phyloP scores from a whole-genome alignment of 1,140 invertebrate species.

The Halotydeus destructor region DNA sequence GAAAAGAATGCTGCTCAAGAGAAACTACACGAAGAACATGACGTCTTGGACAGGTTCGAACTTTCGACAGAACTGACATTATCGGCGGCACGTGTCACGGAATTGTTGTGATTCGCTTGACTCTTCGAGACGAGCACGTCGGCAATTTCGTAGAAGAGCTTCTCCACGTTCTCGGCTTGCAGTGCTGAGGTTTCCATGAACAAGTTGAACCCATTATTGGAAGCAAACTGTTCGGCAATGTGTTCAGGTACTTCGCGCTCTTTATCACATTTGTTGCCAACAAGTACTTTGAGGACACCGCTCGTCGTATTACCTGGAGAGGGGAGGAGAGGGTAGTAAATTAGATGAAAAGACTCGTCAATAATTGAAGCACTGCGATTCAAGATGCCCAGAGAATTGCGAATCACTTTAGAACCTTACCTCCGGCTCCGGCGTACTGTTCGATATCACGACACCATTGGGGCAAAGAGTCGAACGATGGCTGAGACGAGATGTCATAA shows the following conservation, averaged over 20 bases:
- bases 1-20: no score
- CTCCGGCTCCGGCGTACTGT: conserved; percentile 46
- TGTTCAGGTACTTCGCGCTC: conserved; percentile 79
- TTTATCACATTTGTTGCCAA: conserved; percentile 80
- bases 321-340: not conserved
- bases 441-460: conserved; percentile 91
- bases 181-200: conserved; percentile 96
- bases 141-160: conserved; percentile 85
- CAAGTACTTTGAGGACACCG: conserved; percentile 10
- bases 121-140: conserved; percentile 7
- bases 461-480: conserved; percentile 83
- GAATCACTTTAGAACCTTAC: not conserved
- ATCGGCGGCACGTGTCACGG: not conserved
- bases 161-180: conserved; percentile 91
- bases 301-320: not conserved
- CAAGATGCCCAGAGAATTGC: not conserved
- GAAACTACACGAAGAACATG: no score
- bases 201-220: conserved; percentile 77
- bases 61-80: not conserved
- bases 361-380: no score
- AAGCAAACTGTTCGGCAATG: conserved; percentile 87
- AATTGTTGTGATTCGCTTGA: not conserved
- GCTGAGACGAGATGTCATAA: conserved; percentile 91
- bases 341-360: no score
- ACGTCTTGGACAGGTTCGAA: no score